Conservation (phyloP, 2,888 invertebrate genomes). For the Lasioglossum morio region DNA sequence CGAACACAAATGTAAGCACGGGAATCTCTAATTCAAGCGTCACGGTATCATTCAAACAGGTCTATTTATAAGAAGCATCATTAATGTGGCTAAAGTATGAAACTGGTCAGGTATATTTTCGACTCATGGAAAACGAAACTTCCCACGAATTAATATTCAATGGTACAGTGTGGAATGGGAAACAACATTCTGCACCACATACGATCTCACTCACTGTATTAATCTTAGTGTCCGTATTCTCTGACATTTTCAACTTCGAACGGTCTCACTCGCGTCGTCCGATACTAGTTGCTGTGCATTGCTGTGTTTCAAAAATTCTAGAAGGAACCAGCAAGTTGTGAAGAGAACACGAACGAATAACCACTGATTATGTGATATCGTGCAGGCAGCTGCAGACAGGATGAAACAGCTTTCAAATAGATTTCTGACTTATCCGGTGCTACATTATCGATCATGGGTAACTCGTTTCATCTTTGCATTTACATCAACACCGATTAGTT, state of each 20-base stretch:
- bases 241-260: constrained; percentile 63
- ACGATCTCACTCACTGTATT: constrained; percentile 59
- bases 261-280: constrained; percentile 26
- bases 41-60: not conserved
- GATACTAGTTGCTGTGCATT: constrained; percentile 27
- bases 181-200: not conserved
- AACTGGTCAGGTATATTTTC: not conserved
- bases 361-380: constrained; percentile 11
- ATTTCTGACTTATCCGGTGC: constrained; percentile 25
- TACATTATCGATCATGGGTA: not conserved
- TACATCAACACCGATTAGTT: too few relatives aligned
- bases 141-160: not conserved
- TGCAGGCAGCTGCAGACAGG: not conserved
- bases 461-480: not conserved
- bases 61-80: not conserved
- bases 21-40: not conserved
- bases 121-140: not conserved
- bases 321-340: constrained; percentile 59
- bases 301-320: constrained; percentile 63
- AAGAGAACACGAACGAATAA: constrained; percentile 18
- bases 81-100: not conserved
- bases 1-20: not conserved
- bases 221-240: constrained; percentile 50
- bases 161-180: not conserved
- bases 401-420: constrained; percentile 18